A percentile compares a stretch with the other conserved stretches of the same genome.
These are phyloP conservation scores for Porites lutea DNA, from an alignment of 64 coral and sea anemone species.

Conservation along the genomic window DNA sequence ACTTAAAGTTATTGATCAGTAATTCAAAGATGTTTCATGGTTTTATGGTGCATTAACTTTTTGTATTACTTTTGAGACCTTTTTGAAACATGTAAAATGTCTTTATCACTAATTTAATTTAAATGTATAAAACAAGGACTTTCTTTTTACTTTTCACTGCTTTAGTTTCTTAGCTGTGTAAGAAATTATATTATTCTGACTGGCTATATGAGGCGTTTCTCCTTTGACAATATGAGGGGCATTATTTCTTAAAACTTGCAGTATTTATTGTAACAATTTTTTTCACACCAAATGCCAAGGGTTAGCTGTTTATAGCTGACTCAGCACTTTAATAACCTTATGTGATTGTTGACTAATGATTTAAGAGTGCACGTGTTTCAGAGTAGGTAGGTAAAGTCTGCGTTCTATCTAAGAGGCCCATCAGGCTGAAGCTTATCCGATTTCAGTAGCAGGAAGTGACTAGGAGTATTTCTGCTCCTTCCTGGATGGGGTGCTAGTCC, in stretches of 20 bases:
- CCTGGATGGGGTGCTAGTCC: not conserved
- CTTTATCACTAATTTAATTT: constrained; percentile 15
- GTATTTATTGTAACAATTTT: constrained; percentile 8
- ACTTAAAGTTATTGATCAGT: constrained; percentile 19
- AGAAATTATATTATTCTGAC: constrained; percentile 11
- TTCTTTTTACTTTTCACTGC: constrained; percentile 6
- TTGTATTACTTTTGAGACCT: constrained; percentile 10
- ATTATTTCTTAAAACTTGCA: constrained; percentile 4
- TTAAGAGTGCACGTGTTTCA: constrained; percentile 13
- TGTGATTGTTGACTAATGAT: constrained; percentile 1
- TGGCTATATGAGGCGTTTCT: not conserved
- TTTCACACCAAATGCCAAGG: not conserved
- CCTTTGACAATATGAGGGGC: constrained; percentile 17
- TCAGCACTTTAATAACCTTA: not conserved
- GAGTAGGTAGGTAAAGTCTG: constrained; percentile 20
- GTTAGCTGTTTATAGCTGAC: constrained; percentile 8
- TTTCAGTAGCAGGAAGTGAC: not conserved
- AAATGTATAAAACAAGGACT: constrained; percentile 10
- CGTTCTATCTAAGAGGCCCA: not conserved
- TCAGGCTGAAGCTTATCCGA: not conserved
- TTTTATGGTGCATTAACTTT: constrained; percentile 15
- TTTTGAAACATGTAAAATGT: constrained; percentile 16
- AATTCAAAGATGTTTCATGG: constrained; percentile 1
- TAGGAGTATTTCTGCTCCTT: not conserved
- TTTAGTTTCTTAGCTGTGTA: constrained; percentile 10